Base-by-base conservation (phyloP, 2,888 invertebrate genomes). In the Pterostichus niger region DNA sequence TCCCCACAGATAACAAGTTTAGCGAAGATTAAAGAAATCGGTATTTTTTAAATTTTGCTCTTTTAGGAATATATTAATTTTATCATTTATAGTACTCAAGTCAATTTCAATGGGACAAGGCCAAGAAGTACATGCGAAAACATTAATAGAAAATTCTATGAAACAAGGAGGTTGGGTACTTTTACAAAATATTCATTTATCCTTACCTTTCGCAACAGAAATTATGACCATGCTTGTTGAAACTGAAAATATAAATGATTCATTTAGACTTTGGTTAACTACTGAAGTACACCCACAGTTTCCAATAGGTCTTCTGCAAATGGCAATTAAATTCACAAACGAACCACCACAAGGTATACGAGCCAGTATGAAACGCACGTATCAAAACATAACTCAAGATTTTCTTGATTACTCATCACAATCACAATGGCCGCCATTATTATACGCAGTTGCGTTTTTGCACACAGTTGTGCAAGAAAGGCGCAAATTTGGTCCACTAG, bases 31-130 rank as follows among this genome's bases (percentile, higher is more conserved):
- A 96, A 96, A 90, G 94, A 95, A 86, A 95, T 96, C 83, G 92
- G 97, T 35, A 49, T 15, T 79, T n/a, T 9, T 17, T 46, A 24
- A 78, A 76, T 40, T 61, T 13, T 0, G n/a, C n/a, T 17, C 40
- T 40, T 40, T 2, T 40, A 40, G 0, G 40, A 40, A 40, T 40
- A 3, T 9, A 40, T 40, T 7, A 40, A 40, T 64, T 64, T 64
- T 64, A 6, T 64, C 17, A 31, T 49, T 75, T 33, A 17, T 33
- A 96, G 96, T 92, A 83, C 88, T 96, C 11, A 95, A 95, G 88
- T 94, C 96, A 0, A 97, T 99, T 5, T 99, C 98, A 6, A 98
- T 99, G 98, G 99, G 99, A 2, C 99, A 99, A 92, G 99, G 98
- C 0, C 98, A 99, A 91, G 99, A 95, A 88, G 91, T 90, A 6